Evolutionary conservation across 1,140 invertebrate species (phyloP), one percentile per base, ranked within the genome.

Genomic region (Apis florea): DNA sequence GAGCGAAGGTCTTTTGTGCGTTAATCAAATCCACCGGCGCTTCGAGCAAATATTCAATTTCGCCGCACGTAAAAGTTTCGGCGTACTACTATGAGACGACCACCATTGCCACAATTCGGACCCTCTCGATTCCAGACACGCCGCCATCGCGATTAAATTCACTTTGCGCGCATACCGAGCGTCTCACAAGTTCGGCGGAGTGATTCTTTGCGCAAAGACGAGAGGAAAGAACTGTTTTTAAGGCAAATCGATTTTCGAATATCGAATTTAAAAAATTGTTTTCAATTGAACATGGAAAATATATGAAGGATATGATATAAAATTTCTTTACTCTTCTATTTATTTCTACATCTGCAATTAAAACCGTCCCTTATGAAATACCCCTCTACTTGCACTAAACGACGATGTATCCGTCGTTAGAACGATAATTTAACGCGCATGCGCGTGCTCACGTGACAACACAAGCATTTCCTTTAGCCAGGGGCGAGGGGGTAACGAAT

Each of bases 21-120:
- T 66, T 53, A 64, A 66, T 64, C 26, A n/a, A 75, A 75, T n/a
- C 49, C 19, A n/a, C 1, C 10, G 2, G 19, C 49, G 26, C 26
- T n/a, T 17, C 61, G 54, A 40, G 67, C 24, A 54, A 78, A 66
- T 61, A 66, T 85, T 85, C 69, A 53, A 63, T 40, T 53, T 40
- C 63, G 19, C 66, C 66, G 73, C 11, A 40, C 21, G 24, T 51
- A 77, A 53, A 83, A 75, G 49, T 77, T 78, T 83, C 67, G 21
- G 56, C 24, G 6, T 59, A 59, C 58, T 12, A 24, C 31, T 40
- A 40, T 6, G 31, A 40, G 31, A 40, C 31, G 31, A n/a, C 0
- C 21, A 21, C 4, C 10, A 26, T 13, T 19, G 19, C 56, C 13
- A 1, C 21, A 26, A 73, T 54, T 53, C 26, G 54, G 31, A 26